Evolutionary conservation across 2,113 vertebrate species (phyloP).

Genomic region (Narcine bancroftii): DNA sequence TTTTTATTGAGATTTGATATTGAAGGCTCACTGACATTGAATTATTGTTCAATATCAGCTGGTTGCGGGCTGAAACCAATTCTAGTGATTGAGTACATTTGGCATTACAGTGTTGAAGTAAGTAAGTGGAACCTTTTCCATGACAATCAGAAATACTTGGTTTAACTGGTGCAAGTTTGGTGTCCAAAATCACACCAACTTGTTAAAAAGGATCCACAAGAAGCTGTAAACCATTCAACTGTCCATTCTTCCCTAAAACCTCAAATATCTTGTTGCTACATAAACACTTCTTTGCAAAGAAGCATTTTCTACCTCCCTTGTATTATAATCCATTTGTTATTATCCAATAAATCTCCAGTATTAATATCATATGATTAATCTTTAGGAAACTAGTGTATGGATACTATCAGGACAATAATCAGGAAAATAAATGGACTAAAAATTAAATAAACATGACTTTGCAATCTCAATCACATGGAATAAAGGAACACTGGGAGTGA

Average conservation of each 20-base stretch:
- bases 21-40: not conserved
- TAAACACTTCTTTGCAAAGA: constrained; percentile 1
- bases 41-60: not conserved
- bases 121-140: not conserved
- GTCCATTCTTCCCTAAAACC: not conserved
- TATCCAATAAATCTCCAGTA: not conserved
- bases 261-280: not conserved
- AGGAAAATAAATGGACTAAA: constrained; percentile 2
- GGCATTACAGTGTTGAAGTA: not conserved
- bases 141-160: not conserved
- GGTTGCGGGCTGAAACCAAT: not conserved
- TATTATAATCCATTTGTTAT: not conserved
- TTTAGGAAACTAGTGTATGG: not conserved
- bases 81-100: not conserved
- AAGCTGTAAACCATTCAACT: not conserved
- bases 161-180: not conserved
- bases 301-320: not conserved
- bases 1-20: not conserved
- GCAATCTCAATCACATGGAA: not conserved
- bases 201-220: not conserved
- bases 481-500: not conserved
- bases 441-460: constrained; percentile 24
- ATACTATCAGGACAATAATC: not conserved
- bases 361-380: not conserved
- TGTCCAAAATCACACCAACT: not conserved